Percentiles rank a stretch among this genome's conserved stretches.
Evolutionary conservation across 2,888 invertebrate species (phyloP).

Genomic region (Oligia latruncula): DNA sequence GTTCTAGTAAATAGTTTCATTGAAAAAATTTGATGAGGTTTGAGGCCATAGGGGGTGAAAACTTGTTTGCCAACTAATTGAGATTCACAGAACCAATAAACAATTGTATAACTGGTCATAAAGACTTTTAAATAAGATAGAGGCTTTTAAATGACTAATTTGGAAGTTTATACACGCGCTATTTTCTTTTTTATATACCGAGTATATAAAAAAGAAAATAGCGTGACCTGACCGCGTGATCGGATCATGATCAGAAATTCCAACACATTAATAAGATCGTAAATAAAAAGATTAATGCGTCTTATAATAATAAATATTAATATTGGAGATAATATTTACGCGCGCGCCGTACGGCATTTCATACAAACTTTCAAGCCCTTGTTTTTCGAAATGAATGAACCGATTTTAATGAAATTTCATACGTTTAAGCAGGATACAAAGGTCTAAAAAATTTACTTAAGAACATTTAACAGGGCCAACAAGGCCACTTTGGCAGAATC

Average conservation of each 20-base stretch:
- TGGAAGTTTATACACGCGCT: background rate
- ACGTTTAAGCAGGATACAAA: too few relatives aligned
- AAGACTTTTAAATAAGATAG: background rate
- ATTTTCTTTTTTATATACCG: background rate
- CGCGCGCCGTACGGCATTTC: too few relatives aligned
- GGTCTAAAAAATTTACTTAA: too few relatives aligned
- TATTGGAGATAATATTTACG: background rate
- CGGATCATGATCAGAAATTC: background rate
- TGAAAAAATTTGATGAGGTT: background rate
- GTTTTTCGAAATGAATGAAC: too few relatives aligned
- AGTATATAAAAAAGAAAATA: background rate
- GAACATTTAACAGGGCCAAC: too few relatives aligned
- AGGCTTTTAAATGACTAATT: background rate
- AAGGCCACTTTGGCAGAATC: too few relatives aligned
- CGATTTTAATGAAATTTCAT: too few relatives aligned
- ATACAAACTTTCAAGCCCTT: too few relatives aligned
- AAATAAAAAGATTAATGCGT: background rate
- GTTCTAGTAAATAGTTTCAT: background rate
- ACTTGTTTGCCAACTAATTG: background rate
- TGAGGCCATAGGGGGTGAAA: background rate
- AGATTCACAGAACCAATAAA: background rate
- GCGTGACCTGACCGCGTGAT: too few relatives aligned
- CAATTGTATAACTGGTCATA: background rate
- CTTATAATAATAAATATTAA: background rate
- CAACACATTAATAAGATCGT: background rate